Base-by-base conservation (phyloP, 2,888 invertebrate species). In the Dasypogon diadema region DNA sequence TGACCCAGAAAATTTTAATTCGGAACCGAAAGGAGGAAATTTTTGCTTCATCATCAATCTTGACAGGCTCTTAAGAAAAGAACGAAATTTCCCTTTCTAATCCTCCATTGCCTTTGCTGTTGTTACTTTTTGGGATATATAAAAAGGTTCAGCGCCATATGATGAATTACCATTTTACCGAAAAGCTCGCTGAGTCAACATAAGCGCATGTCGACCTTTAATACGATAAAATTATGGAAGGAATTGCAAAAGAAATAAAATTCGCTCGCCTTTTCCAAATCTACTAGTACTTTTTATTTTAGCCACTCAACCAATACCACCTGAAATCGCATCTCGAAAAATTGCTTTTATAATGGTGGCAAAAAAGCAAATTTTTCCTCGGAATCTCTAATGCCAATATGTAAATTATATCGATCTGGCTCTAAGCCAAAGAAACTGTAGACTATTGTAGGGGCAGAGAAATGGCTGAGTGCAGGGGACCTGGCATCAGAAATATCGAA, bases 381-480 rank as follows among this genome's bases (percentile, higher is more conserved):
- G 14, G 42, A 37, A 65, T 42, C 46, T 48, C 48, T 65, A 65
- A 65, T 46, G 65, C 46, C 46, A 65, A 65, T 65, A 65, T 65
- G 65, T 65, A 65, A 65, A 65, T 65, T 65, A 65, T 65, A 65
- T 65, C 26, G 65, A 65, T 65, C 48, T 65, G 65, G 65, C 42
- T 8, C 46, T 22, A 12, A 42, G 65, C 65, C 65, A 65, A 60
- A 26, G 46, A 16, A 65, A 21, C 48, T 42, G 30, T 8, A 30
- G 42, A 42, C 48, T 65, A 26, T 37, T 37, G 60, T 16, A 60
- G 37, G 60, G 37, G 37, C 60, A 60, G 37, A 37, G 58, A 8
- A 16, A 18, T 51, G 51, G 51, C 51, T 12, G 8, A 42, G 14
- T 21, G 51, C 18, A 51, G 18, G 65, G 63, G 24, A 65, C n/a